Base-by-base conservation (phyloP, 2,113 vertebrate genomes). In the Orthonyx spaldingii region DNA sequence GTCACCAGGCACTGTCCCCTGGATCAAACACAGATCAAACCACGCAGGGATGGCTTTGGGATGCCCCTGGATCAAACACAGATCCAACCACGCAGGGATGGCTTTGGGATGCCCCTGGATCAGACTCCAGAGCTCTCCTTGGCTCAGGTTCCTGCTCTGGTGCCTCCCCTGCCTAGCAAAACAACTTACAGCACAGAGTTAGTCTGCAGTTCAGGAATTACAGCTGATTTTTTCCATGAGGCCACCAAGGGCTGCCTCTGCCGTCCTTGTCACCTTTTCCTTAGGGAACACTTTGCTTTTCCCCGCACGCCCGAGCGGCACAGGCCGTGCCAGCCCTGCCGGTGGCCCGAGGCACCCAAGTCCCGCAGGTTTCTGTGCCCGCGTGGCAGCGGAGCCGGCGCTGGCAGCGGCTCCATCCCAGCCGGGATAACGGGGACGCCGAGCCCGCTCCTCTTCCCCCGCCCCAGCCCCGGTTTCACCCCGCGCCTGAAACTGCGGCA, bases 21-120 rank as follows among this genome's bases (percentile, higher is more conserved):
- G 47, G 37, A 32, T 6, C 59, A 21, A 19, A 33, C 1, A 3
- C 18, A 1, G 32, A 3, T 0, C 3, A 16, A 50, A 39, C 42
- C 7, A 0, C 0, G 5, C 47, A 52, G 65, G 65, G 65, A 21
- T 7, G 6, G 44, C 32, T 20, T 28, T 11, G 68, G 8, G 27
- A 4, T 30, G 35, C 47, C 39, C 46, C 47, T 30, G 53, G 19
- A 57, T 17, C 23, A 37, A 60, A 41, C 9, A 20, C n/a, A n/a
- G n/a, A 56, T 14, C 14, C 23, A 56, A 60, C 57, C 23, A 24
- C 10, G 5, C 68, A 70, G 68, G 68, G 47, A 32, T 3, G 2
- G 27, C 33, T 39, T 8, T 50, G 27, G 68, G 27, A 4, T 28
- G 26, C 63, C 37, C 63, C 60, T 15, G 53, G 37, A 6, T 13